phyloP scores from a whole-genome alignment of 2,113 vertebrate species.

The Clarias magur region DNA sequence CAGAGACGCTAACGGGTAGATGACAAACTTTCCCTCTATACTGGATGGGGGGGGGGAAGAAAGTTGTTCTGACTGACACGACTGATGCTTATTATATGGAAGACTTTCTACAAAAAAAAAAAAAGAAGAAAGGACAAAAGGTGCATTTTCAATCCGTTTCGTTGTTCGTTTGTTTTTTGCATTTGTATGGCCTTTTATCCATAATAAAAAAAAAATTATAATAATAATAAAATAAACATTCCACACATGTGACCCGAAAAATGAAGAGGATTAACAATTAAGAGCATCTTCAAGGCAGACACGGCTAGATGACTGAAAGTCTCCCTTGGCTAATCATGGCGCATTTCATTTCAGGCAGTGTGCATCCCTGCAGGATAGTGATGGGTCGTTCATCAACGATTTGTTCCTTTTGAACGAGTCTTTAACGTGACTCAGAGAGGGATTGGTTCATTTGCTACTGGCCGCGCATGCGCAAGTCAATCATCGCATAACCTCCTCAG shows the following conservation, averaged over 20 bases:
- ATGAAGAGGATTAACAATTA: conserved; percentile 60
- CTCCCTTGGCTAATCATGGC: conserved; percentile 56
- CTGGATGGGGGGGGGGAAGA: background rate
- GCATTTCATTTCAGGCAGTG: conserved; percentile 60
- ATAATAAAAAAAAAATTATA: conserved; percentile 6
- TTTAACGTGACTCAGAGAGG: no score
- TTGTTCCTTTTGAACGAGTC: no score
- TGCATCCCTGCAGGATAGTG: conserved; percentile 58
- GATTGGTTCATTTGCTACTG: no score
- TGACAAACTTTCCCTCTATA: background rate
- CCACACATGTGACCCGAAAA: conserved; percentile 36
- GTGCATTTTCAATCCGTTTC: background rate
- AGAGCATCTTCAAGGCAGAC: conserved; percentile 62
- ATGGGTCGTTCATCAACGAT: no score
- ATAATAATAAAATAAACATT: conserved; percentile 59
- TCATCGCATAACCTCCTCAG: no score
- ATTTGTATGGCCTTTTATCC: background rate
- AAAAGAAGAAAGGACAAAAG: background rate
- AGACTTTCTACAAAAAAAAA: background rate
- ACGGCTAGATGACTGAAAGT: conserved; percentile 63
- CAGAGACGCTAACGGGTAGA: background rate
- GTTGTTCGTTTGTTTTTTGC: background rate
- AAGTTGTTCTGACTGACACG: background rate
- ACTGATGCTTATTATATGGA: background rate
- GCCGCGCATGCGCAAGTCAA: no score